These are phyloP conservation scores for Orthonyx spaldingii DNA, from an alignment of 2,113 vertebrate species.

Conservation along the genomic window DNA sequence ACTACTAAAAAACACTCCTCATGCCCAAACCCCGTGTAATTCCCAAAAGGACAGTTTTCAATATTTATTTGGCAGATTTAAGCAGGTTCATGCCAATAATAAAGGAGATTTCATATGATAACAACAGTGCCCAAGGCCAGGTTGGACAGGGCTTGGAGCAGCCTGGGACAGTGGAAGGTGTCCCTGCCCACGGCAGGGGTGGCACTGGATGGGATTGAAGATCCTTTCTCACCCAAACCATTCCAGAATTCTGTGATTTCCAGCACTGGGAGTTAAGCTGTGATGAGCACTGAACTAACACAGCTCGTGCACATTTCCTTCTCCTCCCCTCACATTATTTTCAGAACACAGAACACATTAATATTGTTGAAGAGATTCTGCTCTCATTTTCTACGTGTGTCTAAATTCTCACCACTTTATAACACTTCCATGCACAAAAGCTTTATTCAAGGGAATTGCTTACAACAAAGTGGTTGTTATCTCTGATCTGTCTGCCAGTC, in stretches of 20 bases:
- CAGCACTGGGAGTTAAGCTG: not conserved
- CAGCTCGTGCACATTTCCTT: not conserved
- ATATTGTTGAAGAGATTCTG: not conserved
- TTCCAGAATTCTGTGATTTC: not conserved
- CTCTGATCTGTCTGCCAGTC: constrained; percentile 29
- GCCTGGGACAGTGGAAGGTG: fast-evolving
- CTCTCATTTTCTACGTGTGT: not conserved
- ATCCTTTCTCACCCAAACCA: not conserved
- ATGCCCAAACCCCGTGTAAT: not conserved
- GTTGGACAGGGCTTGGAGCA: fast-evolving
- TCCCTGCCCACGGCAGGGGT: not conserved
- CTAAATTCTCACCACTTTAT: not conserved
- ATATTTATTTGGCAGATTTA: not conserved
- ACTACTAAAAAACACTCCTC: not conserved
- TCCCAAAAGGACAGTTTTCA: not conserved
- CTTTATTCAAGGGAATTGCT: constrained; percentile 33
- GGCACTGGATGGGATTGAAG: not conserved
- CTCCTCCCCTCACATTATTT: not conserved
- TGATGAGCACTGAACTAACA: not conserved
- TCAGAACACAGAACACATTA: not conserved
- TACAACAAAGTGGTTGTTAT: constrained; percentile 27
- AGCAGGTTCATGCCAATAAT: not conserved
- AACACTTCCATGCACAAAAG: constrained; percentile 18
- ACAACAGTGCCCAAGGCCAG: not conserved
- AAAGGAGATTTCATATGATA: not conserved